Base-by-base conservation (phyloP, 2,888 invertebrate genomes). In the Cylloceria caligata region DNA sequence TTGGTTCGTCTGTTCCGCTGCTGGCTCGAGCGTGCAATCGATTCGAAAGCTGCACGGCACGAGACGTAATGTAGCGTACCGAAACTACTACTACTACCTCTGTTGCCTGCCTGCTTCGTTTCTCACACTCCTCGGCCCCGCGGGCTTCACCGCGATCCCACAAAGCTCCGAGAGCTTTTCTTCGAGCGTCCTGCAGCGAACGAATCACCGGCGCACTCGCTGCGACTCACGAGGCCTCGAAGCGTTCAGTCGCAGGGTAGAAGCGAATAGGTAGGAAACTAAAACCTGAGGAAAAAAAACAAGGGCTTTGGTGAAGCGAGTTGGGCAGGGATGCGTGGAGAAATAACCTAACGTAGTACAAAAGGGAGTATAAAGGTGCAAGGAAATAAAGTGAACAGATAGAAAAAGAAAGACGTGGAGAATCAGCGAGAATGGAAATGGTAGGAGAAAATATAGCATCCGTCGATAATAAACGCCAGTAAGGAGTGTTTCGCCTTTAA, bases 11-110 rank as follows among this genome's bases (percentile, higher is more conserved):
- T 75, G 67, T 79, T 82, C 75, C 55, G 75, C 72, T 83, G 83
- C 68, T 83, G 79, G 83, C 83, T 83, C 83, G 79, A 80, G 83
- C 83, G 83, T 83, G 83, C 79, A 83, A 83, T 83, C 83, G 83
- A 83, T 83, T 83, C 83, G 83, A 80, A 80, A 80, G 80, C 83
- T 83, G 45, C 60, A 60, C 72, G 57, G 75, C 75, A 82, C 68
- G 72, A 55, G 47, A 72, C 45, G 79, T 71, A 83, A 83, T 83
- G 83, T 83, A 83, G 67, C 83, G 80, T 69, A 76, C 60, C 71
- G 75, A 82, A 79, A 75, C 76, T 80, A 76, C 79, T 68, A 65
- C 76, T 67, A 62, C 49, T 27, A 45, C 49, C 21, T 11, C 57
- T 57, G 36, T 42, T 45, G 62, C 45, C 27, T 57, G 73, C 69